Conservation (phyloP, 2,797 vertebrate species). For the Lycodopsis pacificus region DNA sequence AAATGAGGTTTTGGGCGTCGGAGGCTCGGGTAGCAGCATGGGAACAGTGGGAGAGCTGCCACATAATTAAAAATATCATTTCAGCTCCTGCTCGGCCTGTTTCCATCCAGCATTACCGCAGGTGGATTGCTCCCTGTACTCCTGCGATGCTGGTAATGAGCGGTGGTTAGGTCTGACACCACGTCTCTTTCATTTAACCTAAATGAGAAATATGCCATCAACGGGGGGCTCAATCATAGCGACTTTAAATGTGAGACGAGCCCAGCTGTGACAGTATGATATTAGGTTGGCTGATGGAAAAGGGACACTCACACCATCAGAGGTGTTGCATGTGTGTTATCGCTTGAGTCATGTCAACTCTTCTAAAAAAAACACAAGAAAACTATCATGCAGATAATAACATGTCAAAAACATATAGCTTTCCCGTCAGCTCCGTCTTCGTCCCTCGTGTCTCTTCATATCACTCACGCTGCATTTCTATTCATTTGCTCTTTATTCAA, state of each 20-base stretch:
- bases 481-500: constrained; percentile 56
- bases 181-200: constrained; percentile 81
- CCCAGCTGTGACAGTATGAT: constrained; percentile 66
- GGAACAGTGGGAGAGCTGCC: constrained; percentile 44
- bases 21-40: constrained; percentile 53
- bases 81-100: constrained; percentile 74
- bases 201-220: constrained; percentile 84
- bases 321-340: constrained; percentile 30
- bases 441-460: constrained; percentile 22
- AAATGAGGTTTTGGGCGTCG: constrained; percentile 77
- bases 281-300: constrained; percentile 74
- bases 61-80: constrained; percentile 86
- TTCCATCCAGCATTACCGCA: constrained; percentile 73
- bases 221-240: constrained; percentile 72
- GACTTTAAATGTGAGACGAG: constrained; percentile 77
- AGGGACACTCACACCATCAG: constrained; percentile 43
- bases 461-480: constrained; percentile 30
- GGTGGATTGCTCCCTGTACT: constrained; percentile 81
- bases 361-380: constrained; percentile 45
- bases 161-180: constrained; percentile 76
- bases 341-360: constrained; percentile 32
- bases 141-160: constrained; percentile 80
- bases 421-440: constrained; percentile 16
- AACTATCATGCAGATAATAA: constrained; percentile 72
- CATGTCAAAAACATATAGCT: constrained; percentile 61